Conservation (phyloP, 2,888 invertebrate species). For the Vandiemenella viatica region DNA sequence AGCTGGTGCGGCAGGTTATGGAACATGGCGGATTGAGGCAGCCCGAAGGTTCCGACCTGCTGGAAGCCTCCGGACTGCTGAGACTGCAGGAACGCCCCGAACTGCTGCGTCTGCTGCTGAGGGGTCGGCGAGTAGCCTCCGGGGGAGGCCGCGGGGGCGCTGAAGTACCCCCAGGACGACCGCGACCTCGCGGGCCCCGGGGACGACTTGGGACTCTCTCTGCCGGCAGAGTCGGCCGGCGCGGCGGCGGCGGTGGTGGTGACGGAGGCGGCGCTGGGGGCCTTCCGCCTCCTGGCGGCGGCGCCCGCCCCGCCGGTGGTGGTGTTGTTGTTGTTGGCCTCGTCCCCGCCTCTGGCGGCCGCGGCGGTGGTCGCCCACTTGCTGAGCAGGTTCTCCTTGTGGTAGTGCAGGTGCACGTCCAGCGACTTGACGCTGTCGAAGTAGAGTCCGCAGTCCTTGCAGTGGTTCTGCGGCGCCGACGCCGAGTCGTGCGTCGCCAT, state of each 20-base stretch:
- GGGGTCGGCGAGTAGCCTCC: conserved; percentile 23
- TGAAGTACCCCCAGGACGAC: too few relatives aligned
- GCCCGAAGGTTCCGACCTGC: too few relatives aligned
- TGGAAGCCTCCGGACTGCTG: conserved; percentile 33
- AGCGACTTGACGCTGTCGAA: conserved; percentile 62
- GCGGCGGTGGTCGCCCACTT: conserved; percentile 47
- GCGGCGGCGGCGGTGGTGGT: conserved; percentile 49
- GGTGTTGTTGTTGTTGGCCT: conserved; percentile 55
- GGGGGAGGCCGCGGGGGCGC: conserved; percentile 39
- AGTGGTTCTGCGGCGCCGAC: conserved; percentile 45
- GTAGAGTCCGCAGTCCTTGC: conserved; percentile 59
- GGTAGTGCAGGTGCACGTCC: conserved; percentile 65
- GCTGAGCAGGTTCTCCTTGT: conserved; percentile 57
- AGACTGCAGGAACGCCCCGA: conserved; percentile 39
- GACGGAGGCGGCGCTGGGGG: too few relatives aligned
- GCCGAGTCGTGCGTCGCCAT: conserved; percentile 35
- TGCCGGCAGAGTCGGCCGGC: conserved; percentile 62
- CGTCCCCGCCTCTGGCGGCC: conserved; percentile 31
- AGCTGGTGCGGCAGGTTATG: conserved; percentile 20
- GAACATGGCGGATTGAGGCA: conserved; percentile 9
- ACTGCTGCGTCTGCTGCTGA: conserved; percentile 7
- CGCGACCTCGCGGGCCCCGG: conserved; percentile 23
- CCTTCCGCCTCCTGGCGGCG: too few relatives aligned
- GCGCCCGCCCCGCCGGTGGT: too few relatives aligned
- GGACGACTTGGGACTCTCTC: too few relatives aligned